Base-by-base conservation (phyloP, 2,113 vertebrate species). In the Rhineura floridana region DNA sequence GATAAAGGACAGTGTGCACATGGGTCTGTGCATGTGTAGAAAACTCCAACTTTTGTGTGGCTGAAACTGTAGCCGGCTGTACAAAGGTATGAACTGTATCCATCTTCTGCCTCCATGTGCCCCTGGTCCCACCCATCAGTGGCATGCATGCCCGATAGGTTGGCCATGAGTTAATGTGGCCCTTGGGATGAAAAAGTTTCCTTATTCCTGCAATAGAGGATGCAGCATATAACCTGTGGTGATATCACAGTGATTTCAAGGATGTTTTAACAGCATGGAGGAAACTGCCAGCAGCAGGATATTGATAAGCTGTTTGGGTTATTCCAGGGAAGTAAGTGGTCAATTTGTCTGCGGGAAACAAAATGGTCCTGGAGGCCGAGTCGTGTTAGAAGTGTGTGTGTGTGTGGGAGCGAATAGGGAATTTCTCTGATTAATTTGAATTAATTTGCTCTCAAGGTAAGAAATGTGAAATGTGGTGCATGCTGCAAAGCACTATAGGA, bases 61-160 rank as follows among this genome's bases (percentile, higher is more conserved):
- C 1, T 21, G 55, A 59, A 19, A 19, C 55, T 59, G 55, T 0
- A 59, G 19, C 3, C 0, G 55, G n/a, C n/a, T n/a, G n/a, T n/a
- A n/a, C n/a, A n/a, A n/a, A n/a, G n/a, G n/a, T n/a, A n/a, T n/a
- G n/a, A n/a, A n/a, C n/a, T n/a, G n/a, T n/a, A n/a, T n/a, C n/a
- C n/a, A n/a, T n/a, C n/a, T n/a, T 59, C 55, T 19, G 19, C 55
- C 55, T 59, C 55, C 55, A 17, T 59, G 15, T 59, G 55, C 17
- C 55, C 55, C 55, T n/a, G n/a, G n/a, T n/a, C n/a, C n/a, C n/a
- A n/a, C n/a, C n/a, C n/a, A n/a, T n/a, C n/a, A n/a, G n/a, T n/a
- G n/a, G n/a, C n/a, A n/a, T n/a, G n/a, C n/a, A n/a, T n/a, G n/a
- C n/a, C n/a, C 55, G 3, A 19, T 19, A 59, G 55, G 0, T 59